Conservation (phyloP, 2,113 vertebrate species). For the Varanus komodoensis region DNA sequence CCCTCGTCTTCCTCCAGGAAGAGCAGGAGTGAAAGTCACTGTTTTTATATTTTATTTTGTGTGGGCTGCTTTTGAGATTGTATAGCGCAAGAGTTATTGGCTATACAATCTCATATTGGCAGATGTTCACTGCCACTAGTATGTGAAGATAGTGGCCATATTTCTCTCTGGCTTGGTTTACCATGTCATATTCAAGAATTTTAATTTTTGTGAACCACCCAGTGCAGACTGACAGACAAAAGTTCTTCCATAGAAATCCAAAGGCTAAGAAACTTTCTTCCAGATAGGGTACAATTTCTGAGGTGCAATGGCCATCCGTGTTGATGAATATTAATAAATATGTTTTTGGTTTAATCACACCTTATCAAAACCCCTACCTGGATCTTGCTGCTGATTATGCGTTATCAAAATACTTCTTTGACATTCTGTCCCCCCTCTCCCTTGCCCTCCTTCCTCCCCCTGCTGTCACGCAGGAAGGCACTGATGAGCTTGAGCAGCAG, state of each 20-base stretch:
- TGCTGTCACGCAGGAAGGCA: conserved; percentile 67
- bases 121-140: no score
- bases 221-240: background rate
- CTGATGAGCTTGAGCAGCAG: conserved; percentile 64
- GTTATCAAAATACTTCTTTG: conserved; percentile 58
- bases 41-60: background rate
- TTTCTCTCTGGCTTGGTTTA: no score
- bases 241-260: background rate
- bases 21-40: background rate
- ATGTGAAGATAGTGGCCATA: no score
- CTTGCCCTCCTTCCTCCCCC: background rate
- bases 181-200: no score
- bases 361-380: conserved; percentile 60
- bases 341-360: conserved; percentile 71
- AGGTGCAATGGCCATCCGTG: conserved; percentile 34
- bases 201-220: no score
- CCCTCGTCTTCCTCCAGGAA: no score
- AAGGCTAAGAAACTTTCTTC: conserved; percentile 23
- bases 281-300: conserved; percentile 15
- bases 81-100: background rate
- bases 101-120: no score
- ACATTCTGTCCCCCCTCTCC: background rate
- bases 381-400: conserved; percentile 67
- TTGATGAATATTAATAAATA: conserved; percentile 57
- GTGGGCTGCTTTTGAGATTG: background rate